A percentile compares a stretch with the other conserved stretches of the same genome.
Evolutionary conservation across 2,113 vertebrate genomes (phyloP).

Genomic region (Microtus pennsylvanicus): DNA sequence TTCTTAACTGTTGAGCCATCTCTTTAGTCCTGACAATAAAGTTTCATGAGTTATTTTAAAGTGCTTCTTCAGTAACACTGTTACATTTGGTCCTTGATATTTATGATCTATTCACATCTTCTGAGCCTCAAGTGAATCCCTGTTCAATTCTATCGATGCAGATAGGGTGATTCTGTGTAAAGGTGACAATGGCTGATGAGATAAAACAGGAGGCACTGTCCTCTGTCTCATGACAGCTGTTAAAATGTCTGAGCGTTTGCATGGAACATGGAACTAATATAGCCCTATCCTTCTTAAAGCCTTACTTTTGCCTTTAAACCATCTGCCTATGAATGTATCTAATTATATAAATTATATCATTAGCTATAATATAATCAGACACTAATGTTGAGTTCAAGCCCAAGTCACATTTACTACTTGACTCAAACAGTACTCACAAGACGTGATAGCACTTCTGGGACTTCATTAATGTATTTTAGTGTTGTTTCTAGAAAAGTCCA

Average conservation of each 20-base stretch:
- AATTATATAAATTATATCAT: background rate
- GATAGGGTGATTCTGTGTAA: too few relatives aligned
- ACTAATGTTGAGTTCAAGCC: background rate
- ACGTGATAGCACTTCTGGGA: background rate
- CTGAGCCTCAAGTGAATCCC: background rate
- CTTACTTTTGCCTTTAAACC: background rate
- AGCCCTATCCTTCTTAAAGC: background rate
- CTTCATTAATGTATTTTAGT: background rate
- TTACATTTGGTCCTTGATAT: background rate
- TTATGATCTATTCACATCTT: background rate
- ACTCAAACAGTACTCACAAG: background rate
- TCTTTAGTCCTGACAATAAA: background rate
- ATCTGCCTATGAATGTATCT: background rate
- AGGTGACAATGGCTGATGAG: background rate
- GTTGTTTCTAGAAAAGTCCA: slow-evolving; percentile 28
- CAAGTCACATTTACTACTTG: background rate
- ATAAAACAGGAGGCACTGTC: background rate
- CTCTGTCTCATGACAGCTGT: background rate
- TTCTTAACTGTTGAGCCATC: background rate
- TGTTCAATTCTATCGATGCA: background rate
- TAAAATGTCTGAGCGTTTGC: background rate
- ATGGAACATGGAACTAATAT: background rate
- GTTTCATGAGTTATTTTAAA: background rate
- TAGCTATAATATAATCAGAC: background rate
- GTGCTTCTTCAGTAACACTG: background rate